These are phyloP conservation scores for Chionoecetes opilio DNA, from an alignment of 1,140 invertebrate genomes.

Conservation along the genomic window DNA sequence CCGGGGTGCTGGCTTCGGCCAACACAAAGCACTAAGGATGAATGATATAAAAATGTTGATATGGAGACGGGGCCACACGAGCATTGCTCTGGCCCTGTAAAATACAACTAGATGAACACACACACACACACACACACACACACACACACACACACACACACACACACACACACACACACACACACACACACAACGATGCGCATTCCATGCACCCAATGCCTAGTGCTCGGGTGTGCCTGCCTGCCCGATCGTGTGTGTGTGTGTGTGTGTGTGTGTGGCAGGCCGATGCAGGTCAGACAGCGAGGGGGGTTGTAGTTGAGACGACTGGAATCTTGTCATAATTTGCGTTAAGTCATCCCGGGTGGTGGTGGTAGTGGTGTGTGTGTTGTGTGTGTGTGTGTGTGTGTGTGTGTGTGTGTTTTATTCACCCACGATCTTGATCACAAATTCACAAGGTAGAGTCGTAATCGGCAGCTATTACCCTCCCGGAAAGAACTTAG, in stretches of 20 bases:
- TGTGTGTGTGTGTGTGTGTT: slow-evolving; percentile 27
- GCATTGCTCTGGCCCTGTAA: too few species aligned
- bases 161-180: slow-evolving; percentile 34
- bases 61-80: too few species aligned
- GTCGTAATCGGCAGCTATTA: too few species aligned
- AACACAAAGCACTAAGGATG: too few species aligned
- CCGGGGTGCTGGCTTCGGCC: too few species aligned
- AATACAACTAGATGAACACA: too few species aligned
- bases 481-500: too few species aligned
- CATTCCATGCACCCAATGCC: slow-evolving; percentile 4
- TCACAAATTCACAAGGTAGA: too few species aligned
- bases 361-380: neutral
- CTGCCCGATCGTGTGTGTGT: neutral
- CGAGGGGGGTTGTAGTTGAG: neutral
- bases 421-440: too few species aligned
- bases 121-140: slow-evolving; percentile 18
- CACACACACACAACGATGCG: slow-evolving; percentile 21
- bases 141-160: slow-evolving; percentile 20
- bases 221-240: neutral
- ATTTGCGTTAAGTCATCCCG: slow-evolving; percentile 19
- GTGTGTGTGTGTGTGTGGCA: neutral
- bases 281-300: neutral
- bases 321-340: slow-evolving; percentile 20
- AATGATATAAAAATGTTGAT: too few species aligned
- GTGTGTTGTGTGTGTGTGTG: neutral